phyloP scores from a whole-genome alignment of 2,888 invertebrate genomes.

The Diaphora mendica region DNA sequence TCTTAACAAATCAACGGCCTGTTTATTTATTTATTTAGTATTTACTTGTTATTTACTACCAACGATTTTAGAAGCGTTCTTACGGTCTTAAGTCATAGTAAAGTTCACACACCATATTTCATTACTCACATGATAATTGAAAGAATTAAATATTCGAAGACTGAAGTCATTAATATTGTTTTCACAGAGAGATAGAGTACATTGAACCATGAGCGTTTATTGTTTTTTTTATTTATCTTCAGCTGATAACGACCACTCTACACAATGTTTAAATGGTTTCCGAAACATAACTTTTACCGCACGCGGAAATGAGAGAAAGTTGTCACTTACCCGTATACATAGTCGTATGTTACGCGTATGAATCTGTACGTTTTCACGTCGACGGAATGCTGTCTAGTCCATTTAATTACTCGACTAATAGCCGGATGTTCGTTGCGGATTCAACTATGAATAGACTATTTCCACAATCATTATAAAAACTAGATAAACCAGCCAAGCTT shows the following conservation, averaged over 20 bases:
- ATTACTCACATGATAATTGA: not conserved
- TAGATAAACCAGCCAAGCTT: not conserved
- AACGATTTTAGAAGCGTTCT: not conserved
- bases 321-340: constrained; percentile 10
- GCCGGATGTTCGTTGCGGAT: constrained; percentile 12
- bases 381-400: constrained; percentile 29
- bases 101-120: not conserved
- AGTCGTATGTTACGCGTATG: not conserved
- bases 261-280: constrained; percentile 24
- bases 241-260: constrained; percentile 11
- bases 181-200: not conserved
- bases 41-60: not conserved
- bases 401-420: constrained; percentile 25
- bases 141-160: not conserved
- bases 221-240: constrained; percentile 3
- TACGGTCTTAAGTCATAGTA: not conserved
- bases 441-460: constrained; percentile 8
- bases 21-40: too few species aligned
- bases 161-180: not conserved
- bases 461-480: constrained; percentile 5
- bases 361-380: constrained; percentile 31
- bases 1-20: not conserved
- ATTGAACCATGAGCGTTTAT: not conserved
- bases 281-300: constrained; percentile 23
- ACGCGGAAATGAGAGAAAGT: constrained; percentile 40